Conservation (phyloP, 2,797 vertebrate genomes). For the Columba guinea region DNA sequence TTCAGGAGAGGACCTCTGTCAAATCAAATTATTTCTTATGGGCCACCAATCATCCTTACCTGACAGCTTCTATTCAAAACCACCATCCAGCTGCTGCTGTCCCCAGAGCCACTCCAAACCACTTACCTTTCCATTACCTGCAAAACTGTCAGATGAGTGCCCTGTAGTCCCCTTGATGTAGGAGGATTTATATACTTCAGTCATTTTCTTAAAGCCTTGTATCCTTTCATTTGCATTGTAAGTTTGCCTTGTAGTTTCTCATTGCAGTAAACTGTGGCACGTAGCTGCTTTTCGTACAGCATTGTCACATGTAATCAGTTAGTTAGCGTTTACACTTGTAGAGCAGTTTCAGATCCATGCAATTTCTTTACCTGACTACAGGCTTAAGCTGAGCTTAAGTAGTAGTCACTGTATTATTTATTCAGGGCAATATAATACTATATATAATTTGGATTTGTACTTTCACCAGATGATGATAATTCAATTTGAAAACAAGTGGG, state of each 20-base stretch:
- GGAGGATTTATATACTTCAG: neutral
- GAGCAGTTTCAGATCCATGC: neutral
- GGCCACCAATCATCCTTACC: neutral
- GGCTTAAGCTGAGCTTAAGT: neutral
- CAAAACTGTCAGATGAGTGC: neutral
- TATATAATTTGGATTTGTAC: neutral
- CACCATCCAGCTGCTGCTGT: neutral
- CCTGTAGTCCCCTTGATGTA: fast-evolving
- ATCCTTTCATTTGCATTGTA: neutral
- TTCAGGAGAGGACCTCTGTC: neutral
- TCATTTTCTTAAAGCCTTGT: neutral
- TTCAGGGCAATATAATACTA: neutral
- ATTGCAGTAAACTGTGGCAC: neutral
- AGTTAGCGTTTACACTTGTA: neutral
- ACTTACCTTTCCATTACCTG: neutral
- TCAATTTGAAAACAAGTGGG: neutral
- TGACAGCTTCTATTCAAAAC: neutral
- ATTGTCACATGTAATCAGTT: fast-evolving
- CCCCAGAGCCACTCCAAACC: neutral
- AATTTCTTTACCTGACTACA: neutral
- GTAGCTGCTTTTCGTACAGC: neutral
- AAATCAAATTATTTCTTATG: neutral
- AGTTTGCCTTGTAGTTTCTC: neutral
- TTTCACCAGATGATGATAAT: conserved; percentile 5
- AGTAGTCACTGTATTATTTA: neutral